Conservation (phyloP, 2,797 vertebrate species). For the Sylvia borin region DNA sequence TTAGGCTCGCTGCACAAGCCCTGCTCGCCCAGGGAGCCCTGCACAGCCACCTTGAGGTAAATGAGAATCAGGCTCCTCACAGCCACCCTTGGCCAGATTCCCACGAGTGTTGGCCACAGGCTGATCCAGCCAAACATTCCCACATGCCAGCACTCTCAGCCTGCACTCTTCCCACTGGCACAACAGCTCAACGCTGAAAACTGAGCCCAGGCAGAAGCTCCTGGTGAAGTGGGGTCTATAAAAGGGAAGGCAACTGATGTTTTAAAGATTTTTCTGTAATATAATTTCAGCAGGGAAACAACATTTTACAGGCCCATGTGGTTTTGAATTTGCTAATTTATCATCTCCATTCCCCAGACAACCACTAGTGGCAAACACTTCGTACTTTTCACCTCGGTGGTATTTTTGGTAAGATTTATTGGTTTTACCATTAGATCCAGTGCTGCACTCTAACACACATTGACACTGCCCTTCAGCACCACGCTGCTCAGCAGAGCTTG, state of each 20-base stretch:
- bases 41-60: neutral
- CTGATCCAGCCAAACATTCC: neutral
- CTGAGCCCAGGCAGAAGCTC: accelerated
- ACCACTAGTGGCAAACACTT: neutral
- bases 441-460: accelerated
- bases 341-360: slow-evolving; percentile 3
- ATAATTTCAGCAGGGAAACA: slow-evolving; percentile 22
- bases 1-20: neutral
- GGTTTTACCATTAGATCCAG: neutral
- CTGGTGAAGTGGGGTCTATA: neutral
- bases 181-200: neutral
- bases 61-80: slow-evolving; percentile 1
- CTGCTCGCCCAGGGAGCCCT: neutral
- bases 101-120: neutral
- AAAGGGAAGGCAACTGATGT: neutral
- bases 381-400: neutral
- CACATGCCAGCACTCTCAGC: neutral
- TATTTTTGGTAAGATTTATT: slow-evolving; percentile 33
- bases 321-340: slow-evolving; percentile 34
- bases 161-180: neutral
- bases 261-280: neutral
- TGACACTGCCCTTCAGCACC: neutral
- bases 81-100: slow-evolving; percentile 7
- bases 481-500: accelerated
- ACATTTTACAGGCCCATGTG: neutral